Percentiles rank a stretch among this genome's conserved stretches.
Evolutionary conservation across 2,113 vertebrate genomes (phyloP).

Genomic region (Lagopus muta): DNA sequence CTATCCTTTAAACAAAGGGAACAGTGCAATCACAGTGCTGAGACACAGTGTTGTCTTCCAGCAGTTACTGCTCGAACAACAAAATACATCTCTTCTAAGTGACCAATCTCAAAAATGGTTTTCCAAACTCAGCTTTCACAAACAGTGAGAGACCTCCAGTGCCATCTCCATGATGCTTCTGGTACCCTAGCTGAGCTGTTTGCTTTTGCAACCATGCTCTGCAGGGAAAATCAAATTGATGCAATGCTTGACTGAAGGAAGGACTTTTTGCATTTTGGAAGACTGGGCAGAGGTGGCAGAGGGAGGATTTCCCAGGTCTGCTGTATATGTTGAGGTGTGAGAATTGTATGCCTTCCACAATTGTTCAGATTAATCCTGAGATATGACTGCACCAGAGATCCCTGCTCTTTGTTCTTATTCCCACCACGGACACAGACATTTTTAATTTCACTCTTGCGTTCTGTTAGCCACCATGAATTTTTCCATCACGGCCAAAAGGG

Average conservation of each 20-base stretch:
- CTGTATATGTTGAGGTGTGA: not conserved
- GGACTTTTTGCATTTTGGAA: not conserved
- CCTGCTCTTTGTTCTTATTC: not conserved
- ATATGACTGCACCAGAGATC: not conserved
- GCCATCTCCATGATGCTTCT: not conserved
- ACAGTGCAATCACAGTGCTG: not conserved
- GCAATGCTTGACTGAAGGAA: not conserved
- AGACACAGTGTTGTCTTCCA: not conserved
- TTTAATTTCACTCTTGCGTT: not conserved
- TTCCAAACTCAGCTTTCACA: not conserved
- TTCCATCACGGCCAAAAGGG: not conserved
- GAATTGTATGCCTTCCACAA: not conserved
- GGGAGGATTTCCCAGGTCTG: not conserved
- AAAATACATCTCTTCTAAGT: not conserved
- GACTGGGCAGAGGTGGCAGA: not conserved
- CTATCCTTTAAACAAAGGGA: not conserved
- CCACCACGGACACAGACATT: not conserved
- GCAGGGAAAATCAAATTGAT: not conserved
- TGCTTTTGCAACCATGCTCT: not conserved
- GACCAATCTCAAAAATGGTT: not conserved
- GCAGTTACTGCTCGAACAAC: not conserved
- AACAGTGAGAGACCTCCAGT: not conserved
- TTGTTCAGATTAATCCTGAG: not conserved
- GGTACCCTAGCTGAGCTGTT: not conserved
- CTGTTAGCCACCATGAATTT: not conserved